Percentiles rank a stretch among this genome's conserved stretches.
Evolutionary conservation across 1,140 invertebrate genomes (phyloP).

Genomic region (Saccostrea cuccullata): DNA sequence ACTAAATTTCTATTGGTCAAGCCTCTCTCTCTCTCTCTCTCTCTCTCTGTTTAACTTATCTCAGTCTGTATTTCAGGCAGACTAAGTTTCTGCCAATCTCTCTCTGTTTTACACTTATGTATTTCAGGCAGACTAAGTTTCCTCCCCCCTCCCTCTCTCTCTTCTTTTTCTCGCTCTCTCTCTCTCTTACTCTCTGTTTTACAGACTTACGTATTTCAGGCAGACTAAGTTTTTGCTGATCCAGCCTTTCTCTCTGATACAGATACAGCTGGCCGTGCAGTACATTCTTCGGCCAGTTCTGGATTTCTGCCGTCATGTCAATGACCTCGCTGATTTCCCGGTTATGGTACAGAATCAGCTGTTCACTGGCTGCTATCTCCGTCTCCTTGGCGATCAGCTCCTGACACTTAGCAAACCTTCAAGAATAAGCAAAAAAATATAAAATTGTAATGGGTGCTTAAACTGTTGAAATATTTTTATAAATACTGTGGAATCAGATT

Average conservation of each 20-base stretch:
- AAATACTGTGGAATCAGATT: too few relatives aligned
- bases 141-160: too few relatives aligned
- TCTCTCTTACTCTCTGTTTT: background rate
- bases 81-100: conserved; percentile 44
- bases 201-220: conserved; percentile 51
- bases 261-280: conserved; percentile 51
- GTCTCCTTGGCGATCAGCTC: conserved; percentile 90
- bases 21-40: too few relatives aligned
- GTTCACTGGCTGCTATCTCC: conserved; percentile 87
- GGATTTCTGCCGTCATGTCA: conserved; percentile 37
- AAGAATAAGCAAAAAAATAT: background rate
- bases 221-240: conserved; percentile 45
- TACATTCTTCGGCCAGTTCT: conserved; percentile 46
- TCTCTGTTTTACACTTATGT: background rate
- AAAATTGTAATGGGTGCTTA: background rate
- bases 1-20: background rate
- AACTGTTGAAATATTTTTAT: background rate
- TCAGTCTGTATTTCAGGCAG: conserved; percentile 25
- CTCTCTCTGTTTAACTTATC: too few relatives aligned
- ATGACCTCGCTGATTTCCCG: conserved; percentile 50
- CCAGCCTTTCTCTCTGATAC: conserved; percentile 49
- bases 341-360: conserved; percentile 78
- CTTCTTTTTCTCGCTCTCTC: too few relatives aligned
- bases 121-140: background rate
- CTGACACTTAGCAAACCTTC: conserved; percentile 84